Evolutionary conservation across 1,140 invertebrate species (phyloP), one percentile per base, ranked within the genome.

Genomic region (Ips nitidus): DNA sequence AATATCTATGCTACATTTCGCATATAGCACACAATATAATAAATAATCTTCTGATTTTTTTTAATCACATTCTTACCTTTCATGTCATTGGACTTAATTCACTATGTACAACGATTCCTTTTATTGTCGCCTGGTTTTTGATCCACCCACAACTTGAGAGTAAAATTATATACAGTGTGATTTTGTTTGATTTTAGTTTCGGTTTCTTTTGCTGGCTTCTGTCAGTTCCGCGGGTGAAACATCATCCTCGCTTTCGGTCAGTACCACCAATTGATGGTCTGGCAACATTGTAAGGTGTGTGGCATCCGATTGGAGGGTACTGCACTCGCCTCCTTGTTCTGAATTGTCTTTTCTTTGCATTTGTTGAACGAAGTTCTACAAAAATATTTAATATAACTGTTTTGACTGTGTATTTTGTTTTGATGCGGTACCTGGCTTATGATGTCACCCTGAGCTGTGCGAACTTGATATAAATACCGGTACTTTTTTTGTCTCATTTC

Each of bases 371-470:
- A 91, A 93, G 77, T 88, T 91, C 91, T 93, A 83, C 50, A 82
- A 69, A 61, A 70, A 42, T 41, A 59, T 22, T 2, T 41, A 6
- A 3, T 59, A 2, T 41, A 2, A 59, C 37, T 55, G 52, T 37
- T 7, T 55, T 55, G 6, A 55, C 4, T 59, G 37, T 59, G 2
- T 7, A 59, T 59, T 2, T 41, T 40, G 7, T 4, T 41, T 41
- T 41, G 39, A 1, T 40, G 5, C 8, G 38, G 39, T 75, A 89
- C 92, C 87, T 94, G 93, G 74, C 91, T 93, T 66, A 95, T 93
- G 73, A 94, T 91, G 83, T 95, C 93, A 8, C 93, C 93, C 74
- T 94, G 91, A 42, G 91, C 90, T 7, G 92, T 92, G 71, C 93
- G 85, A 66, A 94, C 91, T 83, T 95, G 93, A 83, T 95, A 95